Percentiles rank a stretch among this genome's conserved stretches.
phyloP scores from a whole-genome alignment of 1,140 invertebrate genomes.

The Triops longicaudatus region DNA sequence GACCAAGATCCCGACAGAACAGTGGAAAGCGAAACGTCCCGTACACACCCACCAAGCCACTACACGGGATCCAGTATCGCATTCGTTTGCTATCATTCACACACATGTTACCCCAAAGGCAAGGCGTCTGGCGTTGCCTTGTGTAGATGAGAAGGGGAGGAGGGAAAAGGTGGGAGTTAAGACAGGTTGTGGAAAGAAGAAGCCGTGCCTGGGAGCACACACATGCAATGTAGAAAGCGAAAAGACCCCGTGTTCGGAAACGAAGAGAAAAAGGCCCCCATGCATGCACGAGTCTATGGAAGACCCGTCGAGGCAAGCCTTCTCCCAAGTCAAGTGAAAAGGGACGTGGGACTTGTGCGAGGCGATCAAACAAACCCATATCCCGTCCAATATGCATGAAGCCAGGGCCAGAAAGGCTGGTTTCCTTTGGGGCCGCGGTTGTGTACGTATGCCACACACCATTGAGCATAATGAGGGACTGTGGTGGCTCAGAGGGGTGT shows the following conservation, averaged over 20 bases:
- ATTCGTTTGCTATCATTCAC: conserved; percentile 12
- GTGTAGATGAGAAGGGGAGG: neutral
- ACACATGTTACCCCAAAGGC: conserved; percentile 9
- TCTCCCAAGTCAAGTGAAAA: neutral
- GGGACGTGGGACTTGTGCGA: neutral
- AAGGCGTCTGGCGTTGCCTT: neutral
- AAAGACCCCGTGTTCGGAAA: neutral
- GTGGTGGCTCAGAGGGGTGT: conserved; percentile 5
- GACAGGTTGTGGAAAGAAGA: neutral
- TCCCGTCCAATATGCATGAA: neutral
- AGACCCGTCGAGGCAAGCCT: neutral
- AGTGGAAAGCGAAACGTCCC: neutral
- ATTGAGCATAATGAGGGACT: conserved; percentile 1
- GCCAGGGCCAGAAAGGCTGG: neutral
- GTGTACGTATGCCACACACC: conserved; percentile 7
- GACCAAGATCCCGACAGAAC: neutral
- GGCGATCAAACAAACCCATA: conserved; percentile 1
- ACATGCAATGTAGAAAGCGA: neutral
- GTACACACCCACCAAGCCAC: conserved; percentile 1
- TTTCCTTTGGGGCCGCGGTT: neutral
- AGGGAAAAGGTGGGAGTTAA: neutral
- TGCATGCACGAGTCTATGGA: neutral
- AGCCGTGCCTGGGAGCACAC: neutral
- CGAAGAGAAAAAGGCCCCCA: neutral
- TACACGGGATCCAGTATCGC: neutral